Conservation (phyloP, 2,113 vertebrate species). For the Dromaius novaehollandiae region DNA sequence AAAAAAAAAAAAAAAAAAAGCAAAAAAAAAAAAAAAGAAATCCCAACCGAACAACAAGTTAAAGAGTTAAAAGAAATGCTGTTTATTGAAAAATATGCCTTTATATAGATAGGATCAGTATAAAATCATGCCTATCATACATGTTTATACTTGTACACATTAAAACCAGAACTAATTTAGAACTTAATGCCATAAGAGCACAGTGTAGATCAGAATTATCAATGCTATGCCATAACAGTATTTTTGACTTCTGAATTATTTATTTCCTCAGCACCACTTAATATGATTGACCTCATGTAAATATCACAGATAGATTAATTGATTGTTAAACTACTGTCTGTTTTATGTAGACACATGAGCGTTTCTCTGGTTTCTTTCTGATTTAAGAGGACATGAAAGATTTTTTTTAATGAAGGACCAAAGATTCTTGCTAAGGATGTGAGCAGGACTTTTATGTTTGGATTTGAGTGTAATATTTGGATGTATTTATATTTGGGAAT, state of each 20-base stretch:
- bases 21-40: background rate
- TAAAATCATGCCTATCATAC: background rate
- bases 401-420: background rate
- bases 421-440: background rate
- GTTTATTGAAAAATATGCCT: constrained; percentile 8
- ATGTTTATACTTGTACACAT: background rate
- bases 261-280: background rate
- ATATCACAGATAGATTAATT: constrained; percentile 8
- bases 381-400: background rate
- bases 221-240: background rate
- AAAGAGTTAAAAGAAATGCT: background rate
- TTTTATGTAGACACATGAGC: background rate
- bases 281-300: background rate
- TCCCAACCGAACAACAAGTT: background rate
- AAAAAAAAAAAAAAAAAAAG: background rate
- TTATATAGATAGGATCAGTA: background rate
- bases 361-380: constrained; percentile 4
- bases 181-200: background rate
- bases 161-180: constrained; percentile 10
- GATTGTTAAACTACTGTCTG: background rate
- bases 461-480: background rate
- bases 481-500: background rate
- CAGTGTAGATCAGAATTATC: background rate
- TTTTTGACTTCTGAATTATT: constrained; percentile 12
- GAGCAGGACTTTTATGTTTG: background rate